phyloP scores from a whole-genome alignment of 2,797 vertebrate genomes.

The Toxotes lorentzi region DNA sequence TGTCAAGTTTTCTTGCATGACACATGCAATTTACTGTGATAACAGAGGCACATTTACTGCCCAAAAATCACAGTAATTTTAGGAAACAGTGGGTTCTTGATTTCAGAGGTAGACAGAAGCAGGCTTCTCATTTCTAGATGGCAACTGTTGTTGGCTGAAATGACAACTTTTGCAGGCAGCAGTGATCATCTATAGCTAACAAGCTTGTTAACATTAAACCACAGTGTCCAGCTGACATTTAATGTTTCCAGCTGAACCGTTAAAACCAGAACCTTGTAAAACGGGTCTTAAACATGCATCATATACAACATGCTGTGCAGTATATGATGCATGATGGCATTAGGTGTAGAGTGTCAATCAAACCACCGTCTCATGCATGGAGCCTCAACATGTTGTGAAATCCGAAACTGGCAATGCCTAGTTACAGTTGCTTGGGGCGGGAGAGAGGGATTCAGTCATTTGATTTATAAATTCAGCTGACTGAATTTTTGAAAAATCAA shows the following conservation, averaged over 20 bases:
- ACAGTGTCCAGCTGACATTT: constrained; percentile 8
- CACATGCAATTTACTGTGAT: background rate
- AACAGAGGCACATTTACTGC: background rate
- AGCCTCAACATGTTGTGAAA: constrained; percentile 12
- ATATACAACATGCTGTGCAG: background rate
- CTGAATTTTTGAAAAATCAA: background rate
- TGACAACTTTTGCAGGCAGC: background rate
- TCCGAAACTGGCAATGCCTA: background rate
- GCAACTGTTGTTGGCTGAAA: background rate
- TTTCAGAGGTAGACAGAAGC: background rate
- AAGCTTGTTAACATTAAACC: background rate
- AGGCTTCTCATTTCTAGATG: background rate
- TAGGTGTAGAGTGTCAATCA: background rate
- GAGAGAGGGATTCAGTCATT: background rate
- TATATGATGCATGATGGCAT: too few species aligned
- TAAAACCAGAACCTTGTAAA: constrained; percentile 10
- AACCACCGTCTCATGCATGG: background rate
- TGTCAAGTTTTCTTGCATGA: background rate
- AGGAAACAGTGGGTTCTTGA: background rate
- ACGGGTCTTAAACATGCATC: background rate
- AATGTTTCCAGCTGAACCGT: background rate
- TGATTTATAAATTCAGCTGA: background rate
- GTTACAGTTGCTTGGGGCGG: background rate
- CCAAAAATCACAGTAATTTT: background rate
- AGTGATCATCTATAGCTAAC: background rate